These are phyloP conservation scores for Saccopteryx bilineata DNA, from an alignment of 2,113 vertebrate species.

Conservation along the genomic window DNA sequence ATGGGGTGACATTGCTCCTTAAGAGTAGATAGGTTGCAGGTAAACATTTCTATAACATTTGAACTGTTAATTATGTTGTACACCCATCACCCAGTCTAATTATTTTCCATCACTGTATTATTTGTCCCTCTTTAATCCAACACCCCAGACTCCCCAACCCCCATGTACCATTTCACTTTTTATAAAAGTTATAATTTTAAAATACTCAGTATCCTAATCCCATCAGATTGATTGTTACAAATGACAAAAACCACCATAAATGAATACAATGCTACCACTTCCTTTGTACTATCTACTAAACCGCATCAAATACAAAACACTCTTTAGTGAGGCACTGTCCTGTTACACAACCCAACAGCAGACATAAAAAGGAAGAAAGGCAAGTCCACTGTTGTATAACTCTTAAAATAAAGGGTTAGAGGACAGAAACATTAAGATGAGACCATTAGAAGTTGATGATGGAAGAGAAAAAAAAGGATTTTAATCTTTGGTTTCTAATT, in stretches of 20 bases:
- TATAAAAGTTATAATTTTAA: slow-evolving; percentile 40
- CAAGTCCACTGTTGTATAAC: slow-evolving; percentile 48
- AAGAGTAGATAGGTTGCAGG: no score
- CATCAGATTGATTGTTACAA: background rate
- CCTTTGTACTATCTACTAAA: slow-evolving; percentile 23
- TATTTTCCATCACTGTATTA: no score
- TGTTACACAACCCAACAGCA: background rate
- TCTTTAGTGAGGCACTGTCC: background rate
- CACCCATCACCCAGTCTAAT: no score
- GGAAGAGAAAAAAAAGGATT: background rate
- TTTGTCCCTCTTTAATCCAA: no score
- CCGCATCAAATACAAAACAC: slow-evolving; percentile 8
- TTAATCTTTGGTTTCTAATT: slow-evolving; percentile 12
- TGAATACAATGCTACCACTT: background rate
- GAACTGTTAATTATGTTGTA: no score
- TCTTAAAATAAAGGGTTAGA: slow-evolving; percentile 23
- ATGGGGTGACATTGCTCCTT: no score
- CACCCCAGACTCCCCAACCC: no score
- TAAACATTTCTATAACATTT: no score
- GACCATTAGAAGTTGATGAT: background rate
- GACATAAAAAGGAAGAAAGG: slow-evolving; percentile 33
- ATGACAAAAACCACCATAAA: background rate
- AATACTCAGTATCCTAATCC: background rate
- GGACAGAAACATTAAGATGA: slow-evolving; percentile 40
- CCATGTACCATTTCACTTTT: no score